Conservation (phyloP, 2,888 invertebrate species). For the Protonemura montana region DNA sequence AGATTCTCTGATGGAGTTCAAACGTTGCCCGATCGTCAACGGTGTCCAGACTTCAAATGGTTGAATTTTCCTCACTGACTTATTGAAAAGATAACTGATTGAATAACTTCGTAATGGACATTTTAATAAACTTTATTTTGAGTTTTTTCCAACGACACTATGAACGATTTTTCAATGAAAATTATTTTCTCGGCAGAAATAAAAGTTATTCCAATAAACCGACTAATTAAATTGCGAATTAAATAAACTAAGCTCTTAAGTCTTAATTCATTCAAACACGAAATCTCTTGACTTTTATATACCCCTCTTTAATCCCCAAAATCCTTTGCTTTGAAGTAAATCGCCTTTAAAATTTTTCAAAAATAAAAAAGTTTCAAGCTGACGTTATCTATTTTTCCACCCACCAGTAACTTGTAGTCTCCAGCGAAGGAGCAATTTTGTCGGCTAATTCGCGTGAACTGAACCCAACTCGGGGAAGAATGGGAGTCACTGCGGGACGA, state of each 20-base stretch:
- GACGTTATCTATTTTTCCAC: constrained; percentile 40
- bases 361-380: constrained; percentile 27
- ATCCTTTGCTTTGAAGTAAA: background rate
- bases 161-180: constrained; percentile 12
- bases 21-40: no score
- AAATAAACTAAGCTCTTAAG: background rate
- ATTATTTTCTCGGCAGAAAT: background rate
- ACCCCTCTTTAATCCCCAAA: background rate
- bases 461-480: constrained; percentile 21
- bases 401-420: constrained; percentile 21
- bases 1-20: no score
- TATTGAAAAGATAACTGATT: no score
- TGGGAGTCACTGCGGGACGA: background rate
- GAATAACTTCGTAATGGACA: no score
- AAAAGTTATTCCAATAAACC: constrained; percentile 12
- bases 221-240: constrained; percentile 17
- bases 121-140: no score
- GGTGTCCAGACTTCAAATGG: no score
- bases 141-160: background rate
- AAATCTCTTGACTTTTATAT: background rate
- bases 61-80: no score
- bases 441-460: constrained; percentile 44
- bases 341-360: constrained; percentile 23
- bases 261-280: background rate
- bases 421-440: constrained; percentile 39